Conservation (phyloP, 2,797 vertebrate species). For the Chrosomus eos region DNA sequence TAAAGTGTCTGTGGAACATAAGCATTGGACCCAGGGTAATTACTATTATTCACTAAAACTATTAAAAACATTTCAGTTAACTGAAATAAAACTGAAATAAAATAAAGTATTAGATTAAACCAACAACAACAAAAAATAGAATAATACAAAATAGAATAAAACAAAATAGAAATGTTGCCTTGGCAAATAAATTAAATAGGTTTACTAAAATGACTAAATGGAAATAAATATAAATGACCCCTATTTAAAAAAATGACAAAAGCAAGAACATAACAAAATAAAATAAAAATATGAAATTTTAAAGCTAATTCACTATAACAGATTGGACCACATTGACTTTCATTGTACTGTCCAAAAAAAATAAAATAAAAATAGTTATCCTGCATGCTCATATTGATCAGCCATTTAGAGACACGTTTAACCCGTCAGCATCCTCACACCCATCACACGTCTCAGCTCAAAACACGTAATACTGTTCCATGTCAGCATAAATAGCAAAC, state of each 20-base stretch:
- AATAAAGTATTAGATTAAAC: not conserved
- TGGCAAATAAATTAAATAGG: not conserved
- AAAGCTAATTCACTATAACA: not conserved
- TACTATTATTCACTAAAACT: not conserved
- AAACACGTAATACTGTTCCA: not conserved
- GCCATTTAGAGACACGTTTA: not conserved
- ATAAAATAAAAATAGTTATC: too few species aligned
- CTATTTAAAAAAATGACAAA: too few species aligned
- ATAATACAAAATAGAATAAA: too few species aligned
- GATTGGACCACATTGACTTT: not conserved
- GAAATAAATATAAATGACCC: not conserved
- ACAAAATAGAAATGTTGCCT: too few species aligned
- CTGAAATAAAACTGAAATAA: not conserved
- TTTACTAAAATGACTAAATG: not conserved
- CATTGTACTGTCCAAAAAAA: not conserved
- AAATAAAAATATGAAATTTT: too few species aligned
- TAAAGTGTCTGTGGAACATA: not conserved
- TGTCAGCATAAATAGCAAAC: not conserved
- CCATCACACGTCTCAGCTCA: not conserved
- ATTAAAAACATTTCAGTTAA: too few species aligned
- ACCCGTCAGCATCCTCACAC: not conserved
- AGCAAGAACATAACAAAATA: not conserved
- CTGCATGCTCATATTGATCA: not conserved
- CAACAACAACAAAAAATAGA: too few species aligned
- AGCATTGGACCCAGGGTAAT: not conserved